Percentiles rank a stretch among this genome's conserved stretches.
phyloP scores from a whole-genome alignment of 1,140 invertebrate genomes.

The Spodoptera litura region DNA sequence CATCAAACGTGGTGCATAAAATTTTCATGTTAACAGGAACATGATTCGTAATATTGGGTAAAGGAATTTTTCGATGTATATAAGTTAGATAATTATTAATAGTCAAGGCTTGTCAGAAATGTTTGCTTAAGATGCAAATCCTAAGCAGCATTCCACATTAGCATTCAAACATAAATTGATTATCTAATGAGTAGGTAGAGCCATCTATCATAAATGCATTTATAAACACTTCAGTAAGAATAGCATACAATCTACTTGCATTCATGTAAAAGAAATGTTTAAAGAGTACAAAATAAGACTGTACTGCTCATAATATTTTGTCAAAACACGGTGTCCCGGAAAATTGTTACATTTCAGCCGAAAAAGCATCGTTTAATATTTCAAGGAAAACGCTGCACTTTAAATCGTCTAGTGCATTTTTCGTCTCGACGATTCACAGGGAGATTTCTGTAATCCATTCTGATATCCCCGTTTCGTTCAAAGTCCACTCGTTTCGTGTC shows the following conservation, averaged over 20 bases:
- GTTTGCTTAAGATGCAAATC: conserved; percentile 8
- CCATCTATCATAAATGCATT: too few species aligned
- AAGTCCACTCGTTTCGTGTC: conserved; percentile 77
- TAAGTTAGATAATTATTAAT: neutral
- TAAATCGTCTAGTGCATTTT: conserved; percentile 46
- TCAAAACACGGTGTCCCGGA: conserved; percentile 13
- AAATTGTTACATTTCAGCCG: conserved; percentile 14
- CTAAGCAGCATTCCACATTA: conserved; percentile 16
- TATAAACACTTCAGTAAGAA: too few species aligned
- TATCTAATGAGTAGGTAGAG: conserved; percentile 2
- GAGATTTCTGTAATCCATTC: conserved; percentile 70
- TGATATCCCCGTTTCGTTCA: conserved; percentile 76
- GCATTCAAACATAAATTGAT: neutral
- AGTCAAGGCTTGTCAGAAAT: neutral
- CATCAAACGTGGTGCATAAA: neutral
- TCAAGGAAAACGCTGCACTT: neutral
- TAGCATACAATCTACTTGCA: too few species aligned
- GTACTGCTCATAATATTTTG: neutral
- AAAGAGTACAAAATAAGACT: neutral
- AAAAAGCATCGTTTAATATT: conserved; percentile 37
- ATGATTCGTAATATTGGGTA: neutral
- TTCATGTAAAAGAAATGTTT: neutral
- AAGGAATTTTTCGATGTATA: neutral
- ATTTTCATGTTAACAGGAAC: conserved; percentile 2
- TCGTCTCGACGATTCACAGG: conserved; percentile 54